Evolutionary conservation across 2,888 invertebrate species (phyloP), one percentile per base, ranked within the genome.

Genomic region (Pyrrhosoma nymphula): DNA sequence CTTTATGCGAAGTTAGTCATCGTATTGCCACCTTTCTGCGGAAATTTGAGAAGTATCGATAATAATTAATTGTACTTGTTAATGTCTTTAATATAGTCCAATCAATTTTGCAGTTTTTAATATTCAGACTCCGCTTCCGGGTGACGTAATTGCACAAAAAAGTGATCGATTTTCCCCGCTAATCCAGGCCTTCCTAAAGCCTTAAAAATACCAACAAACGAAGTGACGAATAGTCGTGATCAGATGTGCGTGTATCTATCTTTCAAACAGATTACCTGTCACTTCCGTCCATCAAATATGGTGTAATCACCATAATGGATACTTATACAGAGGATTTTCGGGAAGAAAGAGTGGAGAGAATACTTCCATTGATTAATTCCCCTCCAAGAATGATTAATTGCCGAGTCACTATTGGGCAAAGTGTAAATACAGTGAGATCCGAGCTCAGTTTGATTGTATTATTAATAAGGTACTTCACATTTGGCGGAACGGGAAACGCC

Each of bases 281-380:
- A 82, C 16, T 82, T 82, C 82, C 18, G 82, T 35, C 35, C 30
- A 26, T 82, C 82, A 82, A 82, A 30, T 82, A 82, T 35, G 82
- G 30, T 82, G 82, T 82, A 82, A 82, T 82, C 82, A 82, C 82
- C 30, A 35, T 35, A 82, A 82, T 82, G 82, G 82, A 14, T 18
- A 35, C 82, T 35, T 16, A 82, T 82, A 26, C 35, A 14, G 82
- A 35, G 69, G n/a, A n/a, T n/a, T n/a, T n/a, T 69, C 60, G 69
- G 69, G n/a, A 69, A 69, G 69, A 69, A 69, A 69, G 69, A 69
- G n/a, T n/a, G 30, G 30, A 35, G 82, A 30, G 82, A 82, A 82
- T 82, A 82, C 82, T 82, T 82, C 82, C 82, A 82, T 82, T 82
- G 82, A 82, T 30, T 82, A 82, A 82, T 82, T 18, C 26, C 26